phyloP scores from a whole-genome alignment of 2,888 invertebrate genomes.

The Drosophila longiperda region DNA sequence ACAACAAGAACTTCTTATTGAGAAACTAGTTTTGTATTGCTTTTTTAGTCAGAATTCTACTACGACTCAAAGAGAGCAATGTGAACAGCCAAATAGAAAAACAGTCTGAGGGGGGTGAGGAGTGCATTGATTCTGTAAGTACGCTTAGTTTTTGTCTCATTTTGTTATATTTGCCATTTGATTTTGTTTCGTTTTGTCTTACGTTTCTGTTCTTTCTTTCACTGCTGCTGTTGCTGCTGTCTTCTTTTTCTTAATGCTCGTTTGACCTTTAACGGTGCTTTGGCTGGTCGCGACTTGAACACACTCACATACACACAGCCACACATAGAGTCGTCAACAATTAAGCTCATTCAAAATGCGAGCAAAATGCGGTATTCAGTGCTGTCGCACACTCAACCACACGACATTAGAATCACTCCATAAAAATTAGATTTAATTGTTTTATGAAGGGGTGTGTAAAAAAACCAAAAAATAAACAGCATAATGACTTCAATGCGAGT shows the following conservation, averaged over 20 bases:
- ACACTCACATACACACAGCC: slow-evolving; percentile 15
- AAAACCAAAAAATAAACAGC: slow-evolving; percentile 27
- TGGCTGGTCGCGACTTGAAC: slow-evolving; percentile 56
- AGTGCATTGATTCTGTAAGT: slow-evolving; percentile 46
- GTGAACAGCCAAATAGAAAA: not conserved
- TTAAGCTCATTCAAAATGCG: slow-evolving; percentile 77
- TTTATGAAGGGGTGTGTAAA: slow-evolving; percentile 33
- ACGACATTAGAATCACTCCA: slow-evolving; percentile 67
- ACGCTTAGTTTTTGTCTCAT: slow-evolving; percentile 38
- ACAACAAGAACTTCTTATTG: slow-evolving; percentile 39
- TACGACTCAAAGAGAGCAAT: slow-evolving; percentile 31
- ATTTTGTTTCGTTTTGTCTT: slow-evolving; percentile 58
- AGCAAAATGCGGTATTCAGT: slow-evolving; percentile 56
- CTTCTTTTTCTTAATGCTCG: slow-evolving; percentile 65
- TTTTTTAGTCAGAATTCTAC: slow-evolving; percentile 69
- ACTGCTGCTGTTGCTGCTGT: slow-evolving; percentile 17
- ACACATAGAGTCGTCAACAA: slow-evolving; percentile 58
- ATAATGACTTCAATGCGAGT: slow-evolving; percentile 79
- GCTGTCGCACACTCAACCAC: slow-evolving; percentile 48
- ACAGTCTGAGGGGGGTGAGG: not conserved
- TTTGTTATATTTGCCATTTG: slow-evolving; percentile 58
- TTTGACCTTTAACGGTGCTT: slow-evolving; percentile 79
- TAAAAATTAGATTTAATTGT: slow-evolving; percentile 72
- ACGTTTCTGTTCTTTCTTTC: slow-evolving; percentile 1
- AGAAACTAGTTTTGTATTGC: slow-evolving; percentile 67